Percentiles rank a stretch among this genome's conserved stretches.
Conservation (phyloP, 1,140 invertebrate species). For the Ditylenchus dipsaci region DNA sequence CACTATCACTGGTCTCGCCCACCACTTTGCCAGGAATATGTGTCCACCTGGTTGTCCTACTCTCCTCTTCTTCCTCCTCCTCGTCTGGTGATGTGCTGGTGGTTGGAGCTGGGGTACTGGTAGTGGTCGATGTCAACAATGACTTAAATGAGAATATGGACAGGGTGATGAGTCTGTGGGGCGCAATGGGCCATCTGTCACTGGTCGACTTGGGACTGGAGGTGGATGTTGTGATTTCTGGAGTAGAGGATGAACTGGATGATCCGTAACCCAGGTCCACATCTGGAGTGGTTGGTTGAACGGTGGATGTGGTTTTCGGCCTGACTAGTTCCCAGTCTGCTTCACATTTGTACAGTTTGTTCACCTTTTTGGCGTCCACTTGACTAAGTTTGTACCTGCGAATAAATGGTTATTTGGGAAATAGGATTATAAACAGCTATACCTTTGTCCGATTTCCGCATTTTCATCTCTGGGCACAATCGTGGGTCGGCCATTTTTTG, state of each 20-base stretch:
- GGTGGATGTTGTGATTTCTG: conserved; percentile 22
- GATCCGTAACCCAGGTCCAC: no score
- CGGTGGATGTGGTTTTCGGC: conserved; percentile 16
- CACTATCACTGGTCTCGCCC: conserved; percentile 7
- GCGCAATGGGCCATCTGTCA: conserved; percentile 26
- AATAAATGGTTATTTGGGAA: not conserved
- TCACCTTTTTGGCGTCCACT: conserved; percentile 53
- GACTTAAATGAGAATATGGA: not conserved
- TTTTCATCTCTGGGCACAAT: conserved; percentile 50
- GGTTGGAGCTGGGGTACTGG: conserved; percentile 20
- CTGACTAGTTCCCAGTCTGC: not conserved
- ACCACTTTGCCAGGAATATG: conserved; percentile 1
- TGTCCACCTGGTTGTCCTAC: not conserved
- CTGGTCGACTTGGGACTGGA: conserved; percentile 19
- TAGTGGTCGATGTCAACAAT: conserved; percentile 2
- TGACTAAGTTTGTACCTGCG: conserved; percentile 52
- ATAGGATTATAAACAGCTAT: not conserved
- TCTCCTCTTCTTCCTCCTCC: not conserved
- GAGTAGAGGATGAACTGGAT: conserved; percentile 14
- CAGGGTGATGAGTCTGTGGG: not conserved
- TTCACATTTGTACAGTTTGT: conserved; percentile 47
- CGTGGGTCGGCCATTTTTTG: conserved; percentile 52
- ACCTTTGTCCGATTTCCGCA: conserved; percentile 57
- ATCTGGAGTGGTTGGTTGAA: not conserved
- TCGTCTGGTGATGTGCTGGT: conserved; percentile 17